Conservation (phyloP, 2,113 vertebrate species). For the Anolis sagrei region DNA sequence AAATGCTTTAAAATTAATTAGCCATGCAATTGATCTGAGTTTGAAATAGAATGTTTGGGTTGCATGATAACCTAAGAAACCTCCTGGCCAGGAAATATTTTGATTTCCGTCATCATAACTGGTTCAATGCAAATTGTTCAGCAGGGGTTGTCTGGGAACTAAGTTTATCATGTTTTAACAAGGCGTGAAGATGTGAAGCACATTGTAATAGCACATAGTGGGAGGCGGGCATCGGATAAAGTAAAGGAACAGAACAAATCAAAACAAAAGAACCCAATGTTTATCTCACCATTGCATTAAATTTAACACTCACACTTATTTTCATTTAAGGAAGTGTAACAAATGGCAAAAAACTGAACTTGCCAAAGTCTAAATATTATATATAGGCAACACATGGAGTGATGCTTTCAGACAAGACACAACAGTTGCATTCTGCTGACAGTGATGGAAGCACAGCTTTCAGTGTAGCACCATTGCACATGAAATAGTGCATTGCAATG, state of each 20-base stretch:
- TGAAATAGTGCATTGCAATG: too few relatives aligned
- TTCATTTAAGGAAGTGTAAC: background rate
- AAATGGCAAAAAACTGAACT: background rate
- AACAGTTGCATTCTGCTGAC: too few relatives aligned
- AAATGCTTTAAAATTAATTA: constrained; percentile 54
- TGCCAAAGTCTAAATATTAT: background rate
- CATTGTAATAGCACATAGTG: background rate
- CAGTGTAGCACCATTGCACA: too few relatives aligned
- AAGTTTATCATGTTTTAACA: constrained; percentile 26
- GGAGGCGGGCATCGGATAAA: background rate
- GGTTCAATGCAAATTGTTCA: constrained; percentile 27
- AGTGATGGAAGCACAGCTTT: too few relatives aligned
- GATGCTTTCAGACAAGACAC: too few relatives aligned
- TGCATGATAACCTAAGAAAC: constrained; percentile 37
- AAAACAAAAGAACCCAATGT: constrained; percentile 13
- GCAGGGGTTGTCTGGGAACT: background rate
- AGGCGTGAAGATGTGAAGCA: background rate
- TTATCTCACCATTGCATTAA: constrained; percentile 33
- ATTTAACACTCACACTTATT: constrained; percentile 33
- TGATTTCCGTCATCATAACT: constrained; percentile 46
- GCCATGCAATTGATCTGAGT: constrained; percentile 52
- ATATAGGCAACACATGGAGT: too few relatives aligned
- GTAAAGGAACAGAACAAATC: too few relatives aligned
- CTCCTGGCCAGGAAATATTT: constrained; percentile 33
- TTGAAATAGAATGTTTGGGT: constrained; percentile 48